Evolutionary conservation across 2,113 vertebrate genomes (phyloP).

Genomic region (Candoia aspera): DNA sequence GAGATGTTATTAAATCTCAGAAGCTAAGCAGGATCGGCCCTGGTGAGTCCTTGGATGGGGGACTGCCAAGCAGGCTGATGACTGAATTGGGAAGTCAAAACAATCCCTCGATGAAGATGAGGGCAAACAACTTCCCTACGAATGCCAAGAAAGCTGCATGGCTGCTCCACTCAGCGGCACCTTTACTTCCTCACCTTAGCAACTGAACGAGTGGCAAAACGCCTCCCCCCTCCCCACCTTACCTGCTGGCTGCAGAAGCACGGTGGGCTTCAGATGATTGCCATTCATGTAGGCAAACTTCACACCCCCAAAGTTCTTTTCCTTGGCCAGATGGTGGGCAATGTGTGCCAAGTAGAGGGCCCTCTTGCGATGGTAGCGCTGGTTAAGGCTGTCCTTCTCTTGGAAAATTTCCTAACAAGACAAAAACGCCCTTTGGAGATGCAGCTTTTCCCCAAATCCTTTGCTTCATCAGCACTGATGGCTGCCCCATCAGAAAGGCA

Average conservation of each 20-base stretch:
- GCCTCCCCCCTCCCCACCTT: not conserved
- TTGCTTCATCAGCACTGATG: not conserved
- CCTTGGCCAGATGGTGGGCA: conserved; percentile 77
- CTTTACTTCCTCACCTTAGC: not conserved
- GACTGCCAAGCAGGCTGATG: not conserved
- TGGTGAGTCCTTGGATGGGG: not conserved
- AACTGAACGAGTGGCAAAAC: not conserved
- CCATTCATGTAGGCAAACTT: conserved; percentile 88
- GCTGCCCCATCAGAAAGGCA: not conserved
- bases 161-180: not conserved
- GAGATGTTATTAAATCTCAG: not conserved
- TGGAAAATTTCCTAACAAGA: conserved; percentile 84
- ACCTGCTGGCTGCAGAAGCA: conserved; percentile 88
- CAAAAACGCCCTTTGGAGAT: not conserved
- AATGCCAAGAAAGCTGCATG: not conserved
- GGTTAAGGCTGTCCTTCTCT: conserved; percentile 90
- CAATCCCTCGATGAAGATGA: not conserved
- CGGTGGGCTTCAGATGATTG: conserved; percentile 85
- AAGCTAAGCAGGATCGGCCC: not conserved
- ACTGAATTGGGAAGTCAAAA: not conserved
- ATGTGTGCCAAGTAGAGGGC: conserved; percentile 90
- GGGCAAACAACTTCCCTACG: not conserved
- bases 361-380: conserved; percentile 93
- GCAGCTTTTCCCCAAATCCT: not conserved
- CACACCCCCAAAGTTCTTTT: conserved; percentile 80